Evolutionary conservation across 2,797 vertebrate genomes (phyloP), one percentile per base, ranked within the genome.

Genomic region (Coreius guichenoti): DNA sequence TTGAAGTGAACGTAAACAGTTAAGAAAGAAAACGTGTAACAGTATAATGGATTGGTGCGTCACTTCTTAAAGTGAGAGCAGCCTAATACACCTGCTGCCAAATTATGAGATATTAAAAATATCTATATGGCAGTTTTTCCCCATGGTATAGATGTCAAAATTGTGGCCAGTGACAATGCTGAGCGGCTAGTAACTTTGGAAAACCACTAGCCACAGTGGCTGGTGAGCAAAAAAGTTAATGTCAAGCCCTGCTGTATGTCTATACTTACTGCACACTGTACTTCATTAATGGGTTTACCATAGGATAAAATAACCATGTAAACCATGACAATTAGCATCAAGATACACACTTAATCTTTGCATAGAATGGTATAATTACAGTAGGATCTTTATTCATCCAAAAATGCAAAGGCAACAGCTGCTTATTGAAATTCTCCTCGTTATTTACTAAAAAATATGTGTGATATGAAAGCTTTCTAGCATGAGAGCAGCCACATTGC

Each of bases 381-480:
- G 54, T 39, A 79, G 21, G 33, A 65, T 85, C 7, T 83, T 82
- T 67, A 78, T 77, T 56, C 31, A 29, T 63, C 45, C 70, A 79
- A 72, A 84, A 68, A 68, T 70, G 65, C 54, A 82, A 61, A 70
- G 12, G 73, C 17, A 72, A 82, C 16, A 68, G 11, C 29, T 76
- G 47, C 78, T 80, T 85, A 80, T 29, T 79, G 23, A 31, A 16
- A 79, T 31, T 56, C 5, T 31, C 16, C 21, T 26, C 17, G 7
- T 61, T 61, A 43, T 81, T 47, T 56, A 31, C 73, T 78, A 81
- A 84, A 43, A 86, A 74, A 70, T 82, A 67, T 31, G 21, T 1
- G 26, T 36, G 68, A 74, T 58, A 80, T 72, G 29, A 89, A 26
- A 81, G 54, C 21, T 86, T 74, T 84, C 45, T 75, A 49, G 68